A percentile compares a stretch with the other conserved stretches of the same genome.
phyloP scores from a whole-genome alignment of 2,113 vertebrate genomes.

The Pimephales promelas region DNA sequence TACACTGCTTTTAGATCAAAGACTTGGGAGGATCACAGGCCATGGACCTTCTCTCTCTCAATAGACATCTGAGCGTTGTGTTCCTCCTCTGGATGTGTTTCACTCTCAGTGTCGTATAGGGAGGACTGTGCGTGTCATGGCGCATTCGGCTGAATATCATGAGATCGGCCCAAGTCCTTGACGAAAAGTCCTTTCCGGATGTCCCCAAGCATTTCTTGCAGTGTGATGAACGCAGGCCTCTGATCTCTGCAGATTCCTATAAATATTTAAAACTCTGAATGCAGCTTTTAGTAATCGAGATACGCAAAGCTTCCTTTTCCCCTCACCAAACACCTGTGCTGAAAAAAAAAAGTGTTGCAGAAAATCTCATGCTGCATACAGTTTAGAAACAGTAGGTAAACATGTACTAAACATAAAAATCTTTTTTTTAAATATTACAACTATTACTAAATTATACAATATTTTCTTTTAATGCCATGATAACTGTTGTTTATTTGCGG shows the following conservation, averaged over 20 bases:
- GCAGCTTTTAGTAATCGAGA: conserved; percentile 48
- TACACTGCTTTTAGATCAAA: conserved; percentile 20
- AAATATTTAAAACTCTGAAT: conserved; percentile 66
- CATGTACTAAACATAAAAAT: neutral
- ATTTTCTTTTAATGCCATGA: too few species aligned
- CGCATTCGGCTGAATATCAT: neutral
- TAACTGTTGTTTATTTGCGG: too few species aligned
- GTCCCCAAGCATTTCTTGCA: neutral
- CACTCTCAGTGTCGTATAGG: neutral
- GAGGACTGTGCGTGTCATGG: neutral
- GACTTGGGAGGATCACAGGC: neutral
- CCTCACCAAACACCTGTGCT: conserved; percentile 47
- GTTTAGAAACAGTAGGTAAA: neutral
- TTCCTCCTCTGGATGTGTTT: neutral
- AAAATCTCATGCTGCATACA: neutral
- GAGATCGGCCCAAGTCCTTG: conserved; percentile 14
- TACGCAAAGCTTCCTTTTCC: conserved; percentile 53
- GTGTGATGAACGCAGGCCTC: conserved; percentile 10
- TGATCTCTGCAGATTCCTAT: conserved; percentile 50
- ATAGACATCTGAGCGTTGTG: conserved; percentile 5
- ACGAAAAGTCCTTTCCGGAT: conserved; percentile 21
- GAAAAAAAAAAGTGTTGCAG: neutral
- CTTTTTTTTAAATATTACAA: too few species aligned
- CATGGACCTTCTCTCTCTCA: neutral
- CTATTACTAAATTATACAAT: too few species aligned